phyloP scores from a whole-genome alignment of 2,888 invertebrate genomes.

The Augochlorella aurata region DNA sequence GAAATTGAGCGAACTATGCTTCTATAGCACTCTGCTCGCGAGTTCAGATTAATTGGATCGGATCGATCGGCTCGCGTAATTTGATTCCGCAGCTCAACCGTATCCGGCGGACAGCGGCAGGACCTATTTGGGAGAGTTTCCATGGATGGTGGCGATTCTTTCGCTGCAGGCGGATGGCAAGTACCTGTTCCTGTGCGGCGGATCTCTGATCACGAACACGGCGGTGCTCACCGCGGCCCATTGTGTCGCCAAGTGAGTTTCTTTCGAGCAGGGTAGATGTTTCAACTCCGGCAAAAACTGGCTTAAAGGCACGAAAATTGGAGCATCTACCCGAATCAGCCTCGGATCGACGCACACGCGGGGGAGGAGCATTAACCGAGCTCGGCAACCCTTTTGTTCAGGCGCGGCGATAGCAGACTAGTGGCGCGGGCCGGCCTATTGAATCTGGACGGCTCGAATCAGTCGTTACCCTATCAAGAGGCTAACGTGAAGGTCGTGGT shows the following conservation, averaged over 20 bases:
- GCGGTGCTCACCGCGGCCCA: constrained; percentile 92
- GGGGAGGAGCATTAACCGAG: neutral
- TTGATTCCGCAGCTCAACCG: constrained; percentile 72
- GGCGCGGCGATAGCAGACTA: constrained; percentile 76
- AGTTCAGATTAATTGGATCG: no score
- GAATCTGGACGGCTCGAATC: constrained; percentile 88
- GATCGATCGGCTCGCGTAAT: no score
- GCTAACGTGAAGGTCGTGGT: constrained; percentile 84
- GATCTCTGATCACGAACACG: constrained; percentile 88
- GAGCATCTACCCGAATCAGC: no score
- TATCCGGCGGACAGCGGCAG: constrained; percentile 86
- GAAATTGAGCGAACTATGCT: no score
- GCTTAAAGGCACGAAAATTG: no score
- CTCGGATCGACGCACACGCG: no score
- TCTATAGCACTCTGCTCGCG: no score
- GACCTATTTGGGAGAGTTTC: constrained; percentile 90
- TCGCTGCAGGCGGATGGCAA: constrained; percentile 83
- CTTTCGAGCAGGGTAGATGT: no score
- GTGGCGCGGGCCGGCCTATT: constrained; percentile 89
- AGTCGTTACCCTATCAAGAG: constrained; percentile 88
- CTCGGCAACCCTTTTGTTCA: constrained; percentile 17
- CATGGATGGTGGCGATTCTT: constrained; percentile 91
- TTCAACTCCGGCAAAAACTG: no score
- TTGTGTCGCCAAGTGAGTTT: constrained; percentile 83
- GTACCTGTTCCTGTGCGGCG: constrained; percentile 89